Percentiles rank a stretch among this genome's conserved stretches.
Evolutionary conservation across 2,797 vertebrate genomes (phyloP).

Genomic region (Schizopygopsis pylzovi): DNA sequence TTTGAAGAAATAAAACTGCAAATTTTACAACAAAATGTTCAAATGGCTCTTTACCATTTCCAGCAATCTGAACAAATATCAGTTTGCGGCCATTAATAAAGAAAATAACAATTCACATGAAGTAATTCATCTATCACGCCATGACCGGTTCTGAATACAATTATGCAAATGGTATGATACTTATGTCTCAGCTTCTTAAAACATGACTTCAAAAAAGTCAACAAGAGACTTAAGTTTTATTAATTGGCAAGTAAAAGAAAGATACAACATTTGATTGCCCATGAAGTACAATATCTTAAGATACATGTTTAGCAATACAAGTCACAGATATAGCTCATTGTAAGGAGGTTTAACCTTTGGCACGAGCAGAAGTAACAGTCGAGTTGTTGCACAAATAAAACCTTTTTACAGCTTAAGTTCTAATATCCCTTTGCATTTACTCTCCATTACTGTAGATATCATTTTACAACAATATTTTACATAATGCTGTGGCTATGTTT

Average conservation of each 20-base stretch:
- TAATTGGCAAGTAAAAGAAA: constrained; percentile 15
- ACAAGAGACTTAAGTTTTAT: constrained; percentile 14
- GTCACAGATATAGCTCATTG: background rate
- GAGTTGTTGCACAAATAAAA: constrained; percentile 46
- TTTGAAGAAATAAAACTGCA: background rate
- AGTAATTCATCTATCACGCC: background rate
- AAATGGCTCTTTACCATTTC: background rate
- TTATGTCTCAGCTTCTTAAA: background rate
- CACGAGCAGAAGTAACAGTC: constrained; percentile 58
- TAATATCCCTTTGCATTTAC: background rate
- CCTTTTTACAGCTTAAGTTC: background rate
- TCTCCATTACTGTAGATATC: background rate
- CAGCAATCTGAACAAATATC: background rate
- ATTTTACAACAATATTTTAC: background rate
- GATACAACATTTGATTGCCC: constrained; percentile 2
- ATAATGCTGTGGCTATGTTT: background rate
- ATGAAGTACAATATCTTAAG: background rate
- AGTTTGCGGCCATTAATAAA: background rate
- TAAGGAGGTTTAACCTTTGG: constrained; percentile 53
- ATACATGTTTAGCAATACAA: constrained; percentile 29
- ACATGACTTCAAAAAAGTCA: background rate
- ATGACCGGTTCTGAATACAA: background rate
- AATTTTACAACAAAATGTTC: constrained; percentile 12
- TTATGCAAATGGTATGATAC: background rate
- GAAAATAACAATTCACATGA: background rate